Conservation (phyloP, 1,140 invertebrate genomes). For the Drosophila setifemur region DNA sequence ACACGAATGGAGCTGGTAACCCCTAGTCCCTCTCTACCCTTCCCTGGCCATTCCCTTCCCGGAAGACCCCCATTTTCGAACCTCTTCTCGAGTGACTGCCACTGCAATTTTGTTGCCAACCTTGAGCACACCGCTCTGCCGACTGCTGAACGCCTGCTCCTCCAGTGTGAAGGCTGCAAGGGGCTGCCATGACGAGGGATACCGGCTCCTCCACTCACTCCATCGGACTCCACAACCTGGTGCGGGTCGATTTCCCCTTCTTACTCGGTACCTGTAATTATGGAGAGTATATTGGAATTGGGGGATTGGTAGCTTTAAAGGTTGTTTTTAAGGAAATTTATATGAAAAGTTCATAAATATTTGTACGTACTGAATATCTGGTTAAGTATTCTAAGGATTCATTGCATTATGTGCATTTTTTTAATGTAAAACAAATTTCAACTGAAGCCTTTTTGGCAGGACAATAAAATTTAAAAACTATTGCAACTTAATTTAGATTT, state of each 20-base stretch:
- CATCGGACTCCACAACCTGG: background rate
- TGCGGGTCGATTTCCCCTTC: background rate
- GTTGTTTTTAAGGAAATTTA: too few species aligned
- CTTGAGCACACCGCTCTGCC: slow-evolving; percentile 44
- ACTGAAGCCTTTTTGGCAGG: too few species aligned
- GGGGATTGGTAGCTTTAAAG: background rate
- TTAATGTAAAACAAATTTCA: too few species aligned
- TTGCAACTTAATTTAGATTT: too few species aligned
- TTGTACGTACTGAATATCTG: too few species aligned
- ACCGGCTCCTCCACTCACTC: background rate
- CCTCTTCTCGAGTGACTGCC: slow-evolving; percentile 22
- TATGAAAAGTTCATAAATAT: too few species aligned
- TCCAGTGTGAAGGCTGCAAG: slow-evolving; percentile 46
- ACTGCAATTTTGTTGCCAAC: slow-evolving; percentile 60
- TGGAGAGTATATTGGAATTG: background rate
- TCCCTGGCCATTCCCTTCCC: background rate
- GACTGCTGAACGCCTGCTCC: slow-evolving; percentile 53
- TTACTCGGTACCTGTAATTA: background rate
- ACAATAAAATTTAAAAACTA: too few species aligned
- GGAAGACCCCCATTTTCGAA: background rate
- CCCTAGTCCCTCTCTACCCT: background rate
- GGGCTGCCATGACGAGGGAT: slow-evolving; percentile 14
- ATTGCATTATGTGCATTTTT: too few species aligned
- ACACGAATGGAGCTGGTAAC: slow-evolving; percentile 27
- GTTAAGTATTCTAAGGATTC: too few species aligned